Evolutionary conservation across 2,797 vertebrate genomes (phyloP), one percentile per base, ranked within the genome.

Genomic region (Manis javanica): DNA sequence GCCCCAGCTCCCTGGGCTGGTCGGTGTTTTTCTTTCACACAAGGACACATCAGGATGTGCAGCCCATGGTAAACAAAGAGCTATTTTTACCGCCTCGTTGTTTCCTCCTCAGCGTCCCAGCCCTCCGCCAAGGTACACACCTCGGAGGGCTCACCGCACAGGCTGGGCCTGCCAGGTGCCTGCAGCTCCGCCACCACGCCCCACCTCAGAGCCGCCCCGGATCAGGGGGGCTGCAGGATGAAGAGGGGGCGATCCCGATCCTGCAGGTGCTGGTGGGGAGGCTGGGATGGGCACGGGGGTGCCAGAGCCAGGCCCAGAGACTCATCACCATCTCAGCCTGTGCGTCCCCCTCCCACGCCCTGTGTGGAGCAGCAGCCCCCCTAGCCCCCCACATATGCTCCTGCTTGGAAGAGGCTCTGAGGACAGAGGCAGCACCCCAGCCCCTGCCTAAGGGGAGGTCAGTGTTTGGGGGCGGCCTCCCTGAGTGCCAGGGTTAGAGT

Each of bases 1-100:
- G 9, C 63, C 31, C 7, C 3, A 13, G 77, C 39, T 84, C 61
- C 86, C n/a, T 10, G 24, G 42, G 64, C 61, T 11, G 29, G 34
- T 21, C 15, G 0, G 7, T 21, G n/a, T 23, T 95, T 79, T 31
- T 37, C 91, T 78, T 42, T 75, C 71, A 69, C 53, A 21, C 7
- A 11, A 57, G 82, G 81, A 87, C 78, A 10, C 34, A 16, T 3
- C 51, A 91, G 96, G 96, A 86, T 74, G 87, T 63, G 68, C 0
- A 1, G 87, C 24, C 75, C 13, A 0, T 0, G 7, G 59, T 82
- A 87, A 96, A 96, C 95, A 95, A 97, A 96, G 55, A 57, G 55
- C 46, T 94, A 86, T 93, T 97, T 91, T 96, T 94, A 94, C 23
- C 8, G 9, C 5, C 53, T 39, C 79, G 59, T 85, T 74, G 71